Conservation (phyloP, 2,888 invertebrate species). For the Lithophane ornitopus region DNA sequence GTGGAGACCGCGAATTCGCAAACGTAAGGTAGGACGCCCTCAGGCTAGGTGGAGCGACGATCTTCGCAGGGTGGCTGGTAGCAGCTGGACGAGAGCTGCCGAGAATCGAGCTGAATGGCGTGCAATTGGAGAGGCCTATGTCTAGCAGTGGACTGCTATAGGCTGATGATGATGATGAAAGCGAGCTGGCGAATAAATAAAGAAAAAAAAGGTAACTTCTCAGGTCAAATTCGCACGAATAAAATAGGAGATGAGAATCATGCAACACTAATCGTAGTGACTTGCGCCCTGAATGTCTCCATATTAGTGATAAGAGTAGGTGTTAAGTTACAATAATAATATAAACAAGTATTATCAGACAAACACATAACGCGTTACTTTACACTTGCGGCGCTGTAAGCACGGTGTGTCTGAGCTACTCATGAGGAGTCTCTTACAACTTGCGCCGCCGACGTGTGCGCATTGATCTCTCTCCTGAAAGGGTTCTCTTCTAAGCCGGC, state of each 20-base stretch:
- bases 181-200: background rate
- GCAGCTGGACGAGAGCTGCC: no score
- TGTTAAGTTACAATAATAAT: background rate
- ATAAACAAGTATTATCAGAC: background rate
- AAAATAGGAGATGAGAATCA: background rate
- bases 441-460: slow-evolving; percentile 57
- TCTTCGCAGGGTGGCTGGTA: no score
- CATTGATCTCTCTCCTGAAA: slow-evolving; percentile 84
- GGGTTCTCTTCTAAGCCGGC: slow-evolving; percentile 82
- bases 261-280: background rate
- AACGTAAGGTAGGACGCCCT: no score
- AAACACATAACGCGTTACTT: background rate
- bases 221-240: no score
- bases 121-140: no score
- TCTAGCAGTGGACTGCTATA: no score
- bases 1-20: no score
- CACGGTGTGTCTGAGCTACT: background rate
- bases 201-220: background rate
- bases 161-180: no score
- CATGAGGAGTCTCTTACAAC: slow-evolving; percentile 30
- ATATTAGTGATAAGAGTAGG: background rate
- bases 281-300: background rate
- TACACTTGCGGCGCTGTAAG: background rate
- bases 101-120: no score
- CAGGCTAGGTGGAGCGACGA: no score